These are phyloP conservation scores for Genyomyrus donnyi DNA, from an alignment of 2,113 vertebrate species.

Conservation along the genomic window DNA sequence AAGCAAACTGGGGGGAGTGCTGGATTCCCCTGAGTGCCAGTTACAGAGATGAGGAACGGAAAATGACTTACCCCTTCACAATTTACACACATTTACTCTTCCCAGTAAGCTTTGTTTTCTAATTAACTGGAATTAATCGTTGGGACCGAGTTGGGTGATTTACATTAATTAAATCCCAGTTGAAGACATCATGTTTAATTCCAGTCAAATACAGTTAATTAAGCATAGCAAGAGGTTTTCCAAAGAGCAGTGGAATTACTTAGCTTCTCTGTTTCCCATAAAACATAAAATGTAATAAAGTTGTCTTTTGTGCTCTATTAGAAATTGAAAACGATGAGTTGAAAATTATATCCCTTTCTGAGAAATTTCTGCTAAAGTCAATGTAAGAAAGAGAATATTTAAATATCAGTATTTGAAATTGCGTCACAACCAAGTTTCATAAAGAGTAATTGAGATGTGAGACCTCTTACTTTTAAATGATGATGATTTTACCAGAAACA, in stretches of 20 bases:
- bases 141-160: conserved; percentile 99
- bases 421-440: background rate
- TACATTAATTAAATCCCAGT: conserved; percentile 99
- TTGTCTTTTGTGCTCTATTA: conserved; percentile 97
- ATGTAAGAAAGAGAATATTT: conserved; percentile 62
- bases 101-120: conserved; percentile 99
- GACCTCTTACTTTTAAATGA: background rate
- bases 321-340: conserved; percentile 88
- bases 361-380: conserved; percentile 98
- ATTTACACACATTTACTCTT: conserved; percentile 86
- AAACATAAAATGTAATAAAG: conserved; percentile 99
- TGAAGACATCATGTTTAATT: conserved; percentile 99
- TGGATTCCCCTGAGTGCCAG: conserved; percentile 59
- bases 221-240: conserved; percentile 99
- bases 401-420: background rate
- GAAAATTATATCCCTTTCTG: conserved; percentile 90
- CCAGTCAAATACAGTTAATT: conserved; percentile 99
- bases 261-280: conserved; percentile 83
- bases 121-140: conserved; percentile 99
- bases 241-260: conserved; percentile 94
- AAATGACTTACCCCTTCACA: conserved; percentile 55
- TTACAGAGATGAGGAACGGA: conserved; percentile 64
- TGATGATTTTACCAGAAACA: background rate
- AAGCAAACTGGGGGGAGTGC: conserved; percentile 53
- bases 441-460: background rate